Conservation (phyloP, 2,797 vertebrate genomes). For the Pipistrellus kuhlii region DNA sequence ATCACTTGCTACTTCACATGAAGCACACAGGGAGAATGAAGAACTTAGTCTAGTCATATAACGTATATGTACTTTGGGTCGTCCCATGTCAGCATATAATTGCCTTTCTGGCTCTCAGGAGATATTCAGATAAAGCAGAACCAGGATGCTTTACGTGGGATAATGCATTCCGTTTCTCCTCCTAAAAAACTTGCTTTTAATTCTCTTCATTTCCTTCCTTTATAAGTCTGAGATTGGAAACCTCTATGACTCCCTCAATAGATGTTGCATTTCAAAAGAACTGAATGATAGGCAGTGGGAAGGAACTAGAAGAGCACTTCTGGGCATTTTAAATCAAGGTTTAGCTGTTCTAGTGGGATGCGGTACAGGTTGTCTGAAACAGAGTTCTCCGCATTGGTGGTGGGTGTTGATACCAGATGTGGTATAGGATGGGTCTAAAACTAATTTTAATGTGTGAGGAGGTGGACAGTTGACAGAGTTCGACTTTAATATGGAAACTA, state of each 20-base stretch:
- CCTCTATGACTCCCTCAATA: neutral
- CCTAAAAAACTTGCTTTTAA: neutral
- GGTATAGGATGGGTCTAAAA: neutral
- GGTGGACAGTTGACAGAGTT: neutral
- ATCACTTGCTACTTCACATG: neutral
- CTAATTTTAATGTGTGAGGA: neutral
- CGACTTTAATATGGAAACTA: neutral
- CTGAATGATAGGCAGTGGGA: neutral
- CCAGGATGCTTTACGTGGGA: neutral
- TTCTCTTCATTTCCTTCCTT: slow-evolving; percentile 30
- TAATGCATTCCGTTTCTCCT: neutral
- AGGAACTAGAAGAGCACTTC: neutral
- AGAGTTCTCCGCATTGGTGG: neutral
- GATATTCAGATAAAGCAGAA: neutral
- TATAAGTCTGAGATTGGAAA: neutral
- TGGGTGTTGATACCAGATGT: neutral
- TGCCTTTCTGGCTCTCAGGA: neutral
- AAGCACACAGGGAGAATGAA: neutral
- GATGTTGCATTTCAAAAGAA: slow-evolving; percentile 4
- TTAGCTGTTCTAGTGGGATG: neutral
- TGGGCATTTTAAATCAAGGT: neutral
- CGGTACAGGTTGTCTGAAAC: neutral
- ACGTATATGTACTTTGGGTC: neutral
- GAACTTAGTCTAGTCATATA: neutral
- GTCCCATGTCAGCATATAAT: neutral